Evolutionary conservation across 1,140 invertebrate species (phyloP), one percentile per base, ranked within the genome.

Genomic region (Penaeus chinensis): DNA sequence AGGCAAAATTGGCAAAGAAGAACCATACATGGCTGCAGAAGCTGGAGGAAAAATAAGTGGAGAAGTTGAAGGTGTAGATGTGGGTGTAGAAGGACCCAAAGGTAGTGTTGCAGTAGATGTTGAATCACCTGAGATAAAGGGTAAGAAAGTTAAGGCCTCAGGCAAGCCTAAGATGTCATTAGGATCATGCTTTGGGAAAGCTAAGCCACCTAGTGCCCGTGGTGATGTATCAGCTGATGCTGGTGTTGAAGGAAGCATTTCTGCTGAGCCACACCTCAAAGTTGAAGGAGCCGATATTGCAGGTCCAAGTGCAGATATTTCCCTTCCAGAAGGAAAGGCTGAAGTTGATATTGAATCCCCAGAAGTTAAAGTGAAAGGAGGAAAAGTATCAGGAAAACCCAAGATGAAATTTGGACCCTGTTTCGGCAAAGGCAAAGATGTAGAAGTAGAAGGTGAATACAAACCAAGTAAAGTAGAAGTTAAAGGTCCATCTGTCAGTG

Each of bases 1-100:
- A 74, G 66, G 71, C 24, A 85, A 89, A 82, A 47, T 54, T 5
- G 81, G 80, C 76, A 32, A 62, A n/a, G 88, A 85, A 27, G 83
- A 85, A 37, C 83, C 84, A 60, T 82, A 89, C 61, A 74, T 85
- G 37, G 37, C 37, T 7, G 37, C 37, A 19, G 37, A 78, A 47
- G 61, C 42, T 65, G 66, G 42, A 18, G 62, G 47, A 20, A 74
- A 88, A 37, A 62, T 69, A 42, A 63, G 42, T 24, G 76, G 69
- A 76, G 61, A 83, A 63, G 5, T 76, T n/a, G 63, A 76, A 54
- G 74, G 24, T 47, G 24, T 83, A 54, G 81, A 69, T 71, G 82
- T 54, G 20, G 78, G 47, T 27, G 54, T 54, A 54, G 54, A 54
- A 54, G 54, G 54, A 16, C 54, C 37, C 54, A 54, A 54, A 16